Evolutionary conservation across 2,797 vertebrate genomes (phyloP).

Genomic region (Stomatorhinus walkeri): DNA sequence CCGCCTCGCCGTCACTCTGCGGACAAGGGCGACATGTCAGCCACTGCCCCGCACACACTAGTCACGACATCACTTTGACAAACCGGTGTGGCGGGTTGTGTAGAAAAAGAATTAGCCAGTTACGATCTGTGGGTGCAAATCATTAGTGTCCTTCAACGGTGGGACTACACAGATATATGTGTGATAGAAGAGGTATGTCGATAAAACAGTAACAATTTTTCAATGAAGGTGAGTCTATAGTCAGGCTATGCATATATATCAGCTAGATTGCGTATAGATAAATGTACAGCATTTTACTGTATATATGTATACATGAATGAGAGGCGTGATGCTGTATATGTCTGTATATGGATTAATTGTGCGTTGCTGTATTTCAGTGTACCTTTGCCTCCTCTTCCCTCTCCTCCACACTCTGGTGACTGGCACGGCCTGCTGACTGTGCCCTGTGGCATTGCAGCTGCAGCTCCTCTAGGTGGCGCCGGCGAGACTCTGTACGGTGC

Average conservation of each 20-base stretch:
- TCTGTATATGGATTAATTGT: background rate
- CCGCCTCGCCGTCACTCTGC: slow-evolving; percentile 40
- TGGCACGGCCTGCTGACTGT: slow-evolving; percentile 32
- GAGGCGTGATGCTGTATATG: background rate
- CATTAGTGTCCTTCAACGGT: background rate
- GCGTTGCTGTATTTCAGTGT: slow-evolving; percentile 17
- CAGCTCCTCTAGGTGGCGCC: slow-evolving; percentile 53
- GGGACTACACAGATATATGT: background rate
- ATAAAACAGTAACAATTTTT: background rate
- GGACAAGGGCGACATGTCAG: slow-evolving; percentile 33
- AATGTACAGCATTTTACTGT: background rate
- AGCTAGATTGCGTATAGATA: background rate
- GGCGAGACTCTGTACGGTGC: slow-evolving; percentile 53
- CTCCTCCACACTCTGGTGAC: slow-evolving; percentile 10
- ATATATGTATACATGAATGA: background rate
- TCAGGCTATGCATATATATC: background rate
- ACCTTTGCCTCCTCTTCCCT: slow-evolving; percentile 59
- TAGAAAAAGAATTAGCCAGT: background rate
- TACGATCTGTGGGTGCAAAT: background rate
- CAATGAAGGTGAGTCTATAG: background rate
- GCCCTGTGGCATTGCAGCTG: slow-evolving; percentile 48
- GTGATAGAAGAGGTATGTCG: background rate
- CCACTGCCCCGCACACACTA: background rate
- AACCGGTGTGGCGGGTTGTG: background rate
- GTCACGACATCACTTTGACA: background rate